A percentile compares a stretch with the other conserved stretches of the same genome.
Evolutionary conservation across 1,140 invertebrate genomes (phyloP).

Genomic region (Drosophila tropicalis): DNA sequence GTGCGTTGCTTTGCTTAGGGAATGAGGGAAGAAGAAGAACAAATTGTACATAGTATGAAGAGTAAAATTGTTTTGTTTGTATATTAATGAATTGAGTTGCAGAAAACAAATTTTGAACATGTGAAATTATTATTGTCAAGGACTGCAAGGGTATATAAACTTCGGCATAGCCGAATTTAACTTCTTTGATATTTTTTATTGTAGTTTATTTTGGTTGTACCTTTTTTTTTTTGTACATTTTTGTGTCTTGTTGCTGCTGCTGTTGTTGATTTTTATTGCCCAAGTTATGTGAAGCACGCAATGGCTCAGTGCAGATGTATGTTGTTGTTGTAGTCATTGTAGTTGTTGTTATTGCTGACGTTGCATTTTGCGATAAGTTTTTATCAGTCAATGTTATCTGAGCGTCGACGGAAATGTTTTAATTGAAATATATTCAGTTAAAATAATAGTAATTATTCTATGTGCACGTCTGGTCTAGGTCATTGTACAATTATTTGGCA

Average conservation of each 20-base stretch:
- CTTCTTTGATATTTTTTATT: no score
- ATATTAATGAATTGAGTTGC: no score
- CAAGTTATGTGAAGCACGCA: slow-evolving; percentile 56
- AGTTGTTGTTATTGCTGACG: slow-evolving; percentile 33
- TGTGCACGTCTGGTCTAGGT: not conserved
- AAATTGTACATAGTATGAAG: no score
- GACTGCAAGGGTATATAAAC: no score
- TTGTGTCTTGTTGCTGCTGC: slow-evolving; percentile 22
- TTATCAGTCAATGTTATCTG: slow-evolving; percentile 72
- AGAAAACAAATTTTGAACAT: no score
- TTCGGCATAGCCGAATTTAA: no score
- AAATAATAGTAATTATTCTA: slow-evolving; percentile 4
- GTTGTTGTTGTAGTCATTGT: slow-evolving; percentile 28
- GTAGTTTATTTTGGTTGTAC: slow-evolving; percentile 14
- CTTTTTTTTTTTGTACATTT: slow-evolving; percentile 40
- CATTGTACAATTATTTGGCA: slow-evolving; percentile 11
- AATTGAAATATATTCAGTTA: not conserved
- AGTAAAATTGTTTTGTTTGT: no score
- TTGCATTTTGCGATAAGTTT: slow-evolving; percentile 8
- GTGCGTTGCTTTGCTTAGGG: no score
- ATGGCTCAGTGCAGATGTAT: slow-evolving; percentile 44
- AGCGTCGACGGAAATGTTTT: slow-evolving; percentile 65
- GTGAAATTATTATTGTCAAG: no score
- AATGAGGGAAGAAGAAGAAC: no score
- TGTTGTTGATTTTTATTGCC: slow-evolving; percentile 31